Conservation (phyloP, 2,888 invertebrate genomes). For the Chrysina gloriosa region DNA sequence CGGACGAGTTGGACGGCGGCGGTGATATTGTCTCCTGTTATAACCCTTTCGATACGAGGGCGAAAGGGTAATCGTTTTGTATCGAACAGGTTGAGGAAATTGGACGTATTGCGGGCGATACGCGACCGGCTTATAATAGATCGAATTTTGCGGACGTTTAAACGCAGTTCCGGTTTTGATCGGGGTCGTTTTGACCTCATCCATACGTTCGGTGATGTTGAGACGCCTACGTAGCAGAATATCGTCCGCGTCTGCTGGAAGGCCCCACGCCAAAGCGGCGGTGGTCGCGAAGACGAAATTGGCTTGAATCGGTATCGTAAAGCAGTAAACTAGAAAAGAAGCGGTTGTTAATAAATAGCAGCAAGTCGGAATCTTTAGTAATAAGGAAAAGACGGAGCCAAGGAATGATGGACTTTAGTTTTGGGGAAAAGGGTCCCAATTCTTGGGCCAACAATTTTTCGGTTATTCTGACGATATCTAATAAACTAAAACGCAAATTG, state of each 20-base stretch:
- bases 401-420: no score
- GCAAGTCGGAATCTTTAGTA: no score
- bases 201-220: constrained; percentile 5
- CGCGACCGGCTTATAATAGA: constrained; percentile 14
- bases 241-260: constrained; percentile 68
- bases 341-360: no score
- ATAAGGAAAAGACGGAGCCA: no score
- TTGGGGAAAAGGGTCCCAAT: no score
- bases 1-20: background rate
- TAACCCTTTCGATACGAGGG: constrained; percentile 35
- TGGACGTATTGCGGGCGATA: constrained; percentile 12
- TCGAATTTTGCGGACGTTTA: background rate
- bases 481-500: no score
- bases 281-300: constrained; percentile 78
- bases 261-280: constrained; percentile 80
- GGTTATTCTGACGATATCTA: no score
- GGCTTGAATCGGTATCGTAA: constrained; percentile 70
- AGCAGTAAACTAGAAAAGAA: constrained; percentile 75
- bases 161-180: background rate
- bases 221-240: background rate
- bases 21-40: constrained; percentile 25
- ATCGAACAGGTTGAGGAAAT: constrained; percentile 20
- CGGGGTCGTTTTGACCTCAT: constrained; percentile 12
- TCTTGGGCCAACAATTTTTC: no score
- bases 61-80: constrained; percentile 25